Evolutionary conservation across 92 coral and sea anemone species (phyloP).

Genomic region (Umimayanthus kanabou): DNA sequence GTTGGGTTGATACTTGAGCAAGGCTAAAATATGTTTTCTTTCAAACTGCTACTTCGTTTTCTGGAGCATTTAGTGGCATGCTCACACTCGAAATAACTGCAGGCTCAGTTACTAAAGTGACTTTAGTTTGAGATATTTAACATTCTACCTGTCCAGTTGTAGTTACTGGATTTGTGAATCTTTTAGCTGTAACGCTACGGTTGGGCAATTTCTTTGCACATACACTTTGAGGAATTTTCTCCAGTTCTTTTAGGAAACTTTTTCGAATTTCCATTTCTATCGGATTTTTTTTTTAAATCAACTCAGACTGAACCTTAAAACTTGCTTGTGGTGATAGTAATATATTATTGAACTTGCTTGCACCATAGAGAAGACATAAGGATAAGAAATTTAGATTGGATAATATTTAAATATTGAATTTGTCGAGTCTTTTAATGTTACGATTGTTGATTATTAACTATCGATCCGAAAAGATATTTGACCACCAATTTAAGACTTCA

Average conservation of each 20-base stretch:
- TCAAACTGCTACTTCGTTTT: not conserved
- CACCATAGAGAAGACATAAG: not conserved
- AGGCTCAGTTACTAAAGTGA: slow-evolving; percentile 21
- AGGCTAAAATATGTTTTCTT: not conserved
- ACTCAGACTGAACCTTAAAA: not conserved
- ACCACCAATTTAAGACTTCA: not conserved
- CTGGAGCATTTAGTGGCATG: not conserved
- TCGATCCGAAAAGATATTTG: not conserved
- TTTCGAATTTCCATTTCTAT: slow-evolving; percentile 7
- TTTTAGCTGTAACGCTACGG: not conserved
- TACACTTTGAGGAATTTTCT: not conserved
- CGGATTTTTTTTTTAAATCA: not conserved
- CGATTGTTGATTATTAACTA: not conserved
- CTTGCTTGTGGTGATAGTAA: not conserved
- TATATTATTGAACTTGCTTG: slow-evolving; percentile 8
- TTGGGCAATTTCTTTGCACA: not conserved
- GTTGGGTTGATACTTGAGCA: too few species aligned
- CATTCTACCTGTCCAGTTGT: not conserved
- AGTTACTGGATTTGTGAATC: too few species aligned
- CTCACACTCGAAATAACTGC: slow-evolving; percentile 8
- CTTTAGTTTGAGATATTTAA: not conserved
- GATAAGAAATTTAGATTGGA: not conserved
- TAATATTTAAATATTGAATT: not conserved
- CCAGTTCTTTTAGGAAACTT: not conserved
- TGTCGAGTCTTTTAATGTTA: not conserved